Conservation (phyloP, 2,113 vertebrate genomes). For the Corvus cornix region DNA sequence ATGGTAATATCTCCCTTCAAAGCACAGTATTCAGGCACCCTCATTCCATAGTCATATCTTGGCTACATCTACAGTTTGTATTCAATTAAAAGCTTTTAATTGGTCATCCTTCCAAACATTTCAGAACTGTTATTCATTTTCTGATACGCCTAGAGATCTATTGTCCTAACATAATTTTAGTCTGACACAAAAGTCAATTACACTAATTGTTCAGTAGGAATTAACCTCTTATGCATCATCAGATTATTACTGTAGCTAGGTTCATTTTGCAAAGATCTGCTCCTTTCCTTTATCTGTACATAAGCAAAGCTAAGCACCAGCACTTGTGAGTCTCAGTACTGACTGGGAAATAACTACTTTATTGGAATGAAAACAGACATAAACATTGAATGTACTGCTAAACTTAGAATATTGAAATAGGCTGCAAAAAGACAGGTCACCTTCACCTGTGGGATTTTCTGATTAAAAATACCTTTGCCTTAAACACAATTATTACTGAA, state of each 20-base stretch:
- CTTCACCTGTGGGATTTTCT: not conserved
- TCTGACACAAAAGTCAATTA: constrained; percentile 11
- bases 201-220: not conserved
- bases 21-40: not conserved
- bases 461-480: not conserved
- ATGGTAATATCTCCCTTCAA: not conserved
- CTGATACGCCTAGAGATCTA: not conserved
- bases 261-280: not conserved
- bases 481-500: not conserved
- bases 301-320: not conserved
- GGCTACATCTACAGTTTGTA: not conserved
- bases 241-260: not conserved
- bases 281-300: not conserved
- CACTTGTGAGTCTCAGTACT: not conserved
- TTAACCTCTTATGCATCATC: not conserved
- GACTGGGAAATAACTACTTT: not conserved
- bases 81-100: constrained; percentile 49
- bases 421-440: not conserved
- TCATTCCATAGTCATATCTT: not conserved
- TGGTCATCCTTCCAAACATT: not conserved
- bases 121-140: not conserved
- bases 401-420: not conserved
- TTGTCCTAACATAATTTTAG: not conserved
- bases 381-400: constrained; percentile 7
- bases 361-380: not conserved